Evolutionary conservation across 2,113 vertebrate species (phyloP), one percentile per base, ranked within the genome.

Genomic region (Pipra filicauda): DNA sequence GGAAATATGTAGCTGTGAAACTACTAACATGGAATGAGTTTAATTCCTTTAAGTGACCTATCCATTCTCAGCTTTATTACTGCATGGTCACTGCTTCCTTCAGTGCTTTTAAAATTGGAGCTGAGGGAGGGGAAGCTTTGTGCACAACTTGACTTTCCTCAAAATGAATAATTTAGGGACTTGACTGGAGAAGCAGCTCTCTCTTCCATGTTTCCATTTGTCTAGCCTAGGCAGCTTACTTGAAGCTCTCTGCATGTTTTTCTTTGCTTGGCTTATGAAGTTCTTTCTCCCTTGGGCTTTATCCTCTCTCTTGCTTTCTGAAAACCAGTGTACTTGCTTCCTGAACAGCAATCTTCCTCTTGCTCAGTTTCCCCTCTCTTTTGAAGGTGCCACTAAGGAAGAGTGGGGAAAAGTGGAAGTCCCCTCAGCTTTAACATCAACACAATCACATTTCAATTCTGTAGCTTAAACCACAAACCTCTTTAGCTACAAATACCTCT

Each of bases 21-120:
- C 79, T 79, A 54, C 87, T 88, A 80, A 71, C 49, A 84, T 90
- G 88, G 80, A 95, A 93, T 90, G n/a, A 69, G 74, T 89, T 84
- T 94, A 89, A 85, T 96, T 83, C 76, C 69, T 92, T 84, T 78
- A 93, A 90, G 79, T 78, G 79, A 89, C 91, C 85, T 76, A 76
- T 94, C 65, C 12, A 22, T 96, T 96, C 88, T 91, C 73, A 73
- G 12, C 73, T 91, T 89, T 96, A 91, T 93, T 93, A 51, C 85
- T 91, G 49, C 49, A 85, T 62, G 85, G 95, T 88, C 78, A 31
- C 59, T 86, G 65, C 73, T 93, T 73, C 64, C 44, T 39, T 80
- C 21, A 6, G 43, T 81, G 58, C 75, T 94, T 80, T 89, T 75
- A 71, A 89, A 90, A 93, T 64, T 57, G 64, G 48, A 88, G 23